Evolutionary conservation across 1,140 invertebrate species (phyloP).

Genomic region (Aradophagus sp.): DNA sequence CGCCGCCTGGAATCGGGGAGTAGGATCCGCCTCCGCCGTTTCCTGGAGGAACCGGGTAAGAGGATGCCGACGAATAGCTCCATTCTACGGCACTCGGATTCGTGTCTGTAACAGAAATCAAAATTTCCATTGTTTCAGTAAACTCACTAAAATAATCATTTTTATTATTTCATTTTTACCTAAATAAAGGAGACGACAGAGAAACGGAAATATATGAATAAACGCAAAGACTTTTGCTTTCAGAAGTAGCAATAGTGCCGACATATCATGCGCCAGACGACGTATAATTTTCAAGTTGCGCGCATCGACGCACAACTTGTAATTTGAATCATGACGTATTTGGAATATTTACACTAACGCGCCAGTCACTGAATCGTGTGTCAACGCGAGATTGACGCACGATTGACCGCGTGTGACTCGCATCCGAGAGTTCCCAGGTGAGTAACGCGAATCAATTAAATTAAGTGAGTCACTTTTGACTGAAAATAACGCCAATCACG

Average conservation of each 20-base stretch:
- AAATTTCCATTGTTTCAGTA: no score
- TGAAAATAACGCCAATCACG: no score
- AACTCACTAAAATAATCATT: no score
- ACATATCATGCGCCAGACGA: no score
- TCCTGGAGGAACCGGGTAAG: constrained; percentile 69
- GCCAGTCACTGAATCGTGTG: constrained; percentile 35
- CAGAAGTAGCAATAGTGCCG: not conserved
- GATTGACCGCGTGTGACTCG: constrained; percentile 43
- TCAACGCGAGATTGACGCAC: constrained; percentile 39
- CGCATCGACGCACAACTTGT: constrained; percentile 6
- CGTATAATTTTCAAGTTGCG: no score
- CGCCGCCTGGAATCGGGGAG: constrained; percentile 71
- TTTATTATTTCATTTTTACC: no score
- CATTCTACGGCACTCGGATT: constrained; percentile 68
- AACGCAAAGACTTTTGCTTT: not conserved
- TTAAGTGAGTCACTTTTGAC: constrained; percentile 54
- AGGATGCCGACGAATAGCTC: constrained; percentile 70
- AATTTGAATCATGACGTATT: constrained; percentile 35
- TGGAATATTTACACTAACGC: constrained; percentile 20
- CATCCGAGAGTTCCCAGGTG: constrained; percentile 45
- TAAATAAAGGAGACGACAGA: no score
- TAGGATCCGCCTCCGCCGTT: constrained; percentile 68
- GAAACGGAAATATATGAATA: no score
- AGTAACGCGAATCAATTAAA: constrained; percentile 61
- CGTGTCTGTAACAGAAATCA: constrained; percentile 66